phyloP scores from a whole-genome alignment of 1,140 invertebrate genomes.

The Drosophila willistoni region DNA sequence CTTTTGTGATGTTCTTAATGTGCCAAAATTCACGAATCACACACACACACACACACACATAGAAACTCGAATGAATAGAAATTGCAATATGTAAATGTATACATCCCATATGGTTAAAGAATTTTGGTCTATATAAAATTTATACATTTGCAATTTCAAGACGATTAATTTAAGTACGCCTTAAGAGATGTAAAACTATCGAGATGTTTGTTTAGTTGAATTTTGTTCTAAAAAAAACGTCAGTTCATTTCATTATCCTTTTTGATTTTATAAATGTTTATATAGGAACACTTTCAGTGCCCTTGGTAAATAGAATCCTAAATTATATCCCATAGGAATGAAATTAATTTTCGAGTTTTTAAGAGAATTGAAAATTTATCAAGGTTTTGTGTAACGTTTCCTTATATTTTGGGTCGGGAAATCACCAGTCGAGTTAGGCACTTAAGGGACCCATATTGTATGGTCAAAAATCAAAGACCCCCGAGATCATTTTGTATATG shows the following conservation, averaged over 20 bases:
- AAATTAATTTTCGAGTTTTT: not conserved
- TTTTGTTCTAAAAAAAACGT: too few species aligned
- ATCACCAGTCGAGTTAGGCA: not conserved
- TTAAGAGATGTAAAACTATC: conserved; percentile 4
- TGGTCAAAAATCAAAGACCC: too few species aligned
- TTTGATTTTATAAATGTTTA: too few species aligned
- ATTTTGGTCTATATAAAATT: conserved; percentile 46
- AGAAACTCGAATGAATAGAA: conserved; percentile 5
- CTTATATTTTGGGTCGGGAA: not conserved
- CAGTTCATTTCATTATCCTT: too few species aligned
- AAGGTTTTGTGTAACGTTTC: not conserved
- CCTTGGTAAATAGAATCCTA: not conserved
- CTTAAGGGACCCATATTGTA: not conserved
- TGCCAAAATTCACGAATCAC: conserved; percentile 64
- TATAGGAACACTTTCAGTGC: too few species aligned
- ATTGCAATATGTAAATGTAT: conserved; percentile 14
- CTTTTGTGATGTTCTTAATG: conserved; percentile 69
- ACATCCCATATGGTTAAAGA: conserved; percentile 49
- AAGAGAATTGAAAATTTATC: not conserved
- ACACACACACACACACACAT: conserved; percentile 8
- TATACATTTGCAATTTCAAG: conserved; percentile 37
- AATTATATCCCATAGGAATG: not conserved
- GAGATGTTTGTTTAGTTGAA: not conserved
- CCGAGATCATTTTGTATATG: not conserved
- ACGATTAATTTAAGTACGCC: conserved; percentile 39